phyloP scores from a whole-genome alignment of 1,140 invertebrate species.

The Lucilia sericata region DNA sequence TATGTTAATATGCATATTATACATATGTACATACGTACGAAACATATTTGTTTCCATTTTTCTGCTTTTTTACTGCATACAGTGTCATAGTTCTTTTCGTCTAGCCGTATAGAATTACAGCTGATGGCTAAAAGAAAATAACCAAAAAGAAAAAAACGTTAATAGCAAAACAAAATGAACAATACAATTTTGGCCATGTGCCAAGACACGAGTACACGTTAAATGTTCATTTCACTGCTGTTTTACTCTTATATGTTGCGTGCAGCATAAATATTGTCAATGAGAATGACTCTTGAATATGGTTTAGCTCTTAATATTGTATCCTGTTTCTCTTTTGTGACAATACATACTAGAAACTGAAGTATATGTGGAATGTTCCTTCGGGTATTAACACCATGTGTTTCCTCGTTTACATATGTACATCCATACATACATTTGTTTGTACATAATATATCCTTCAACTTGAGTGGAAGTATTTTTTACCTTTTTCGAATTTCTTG shows the following conservation, averaged over 20 bases:
- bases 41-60: no score
- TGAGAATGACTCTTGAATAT: no score
- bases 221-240: slow-evolving; percentile 1
- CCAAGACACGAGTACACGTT: background rate
- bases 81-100: slow-evolving; percentile 26
- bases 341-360: no score
- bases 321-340: background rate
- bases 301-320: no score
- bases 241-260: background rate
- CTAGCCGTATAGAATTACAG: slow-evolving; percentile 26
- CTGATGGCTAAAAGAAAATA: slow-evolving; percentile 19
- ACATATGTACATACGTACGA: background rate
- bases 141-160: slow-evolving; percentile 20
- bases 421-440: no score
- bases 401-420: no score
- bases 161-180: slow-evolving; percentile 20
- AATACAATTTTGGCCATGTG: slow-evolving; percentile 34
- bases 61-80: background rate
- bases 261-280: no score
- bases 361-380: no score
- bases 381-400: no score
- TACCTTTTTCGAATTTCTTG: no score
- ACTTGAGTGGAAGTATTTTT: no score
- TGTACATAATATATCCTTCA: no score
- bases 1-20: background rate